Percentiles rank a stretch among this genome's conserved stretches.
Conservation (phyloP, 2,888 invertebrate species). For the Thera obeliscata region DNA sequence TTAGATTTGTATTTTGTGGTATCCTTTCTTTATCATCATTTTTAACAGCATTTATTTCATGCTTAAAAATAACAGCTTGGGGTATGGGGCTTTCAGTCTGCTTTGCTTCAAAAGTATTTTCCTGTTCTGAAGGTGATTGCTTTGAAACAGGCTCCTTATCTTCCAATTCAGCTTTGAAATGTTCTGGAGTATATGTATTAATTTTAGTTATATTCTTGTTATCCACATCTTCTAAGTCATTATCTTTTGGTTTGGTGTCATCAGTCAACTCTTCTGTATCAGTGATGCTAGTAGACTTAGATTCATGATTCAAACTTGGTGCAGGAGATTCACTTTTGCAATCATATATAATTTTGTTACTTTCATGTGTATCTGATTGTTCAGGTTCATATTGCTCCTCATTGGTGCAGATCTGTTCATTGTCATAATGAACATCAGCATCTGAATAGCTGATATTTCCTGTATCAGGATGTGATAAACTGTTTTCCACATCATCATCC, state of each 20-base stretch:
- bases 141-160: conserved; percentile 40
- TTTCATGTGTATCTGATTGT: conserved; percentile 59
- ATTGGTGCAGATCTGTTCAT: conserved; percentile 64
- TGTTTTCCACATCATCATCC: conserved; percentile 55
- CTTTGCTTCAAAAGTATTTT: conserved; percentile 52
- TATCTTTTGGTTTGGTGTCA: conserved; percentile 42
- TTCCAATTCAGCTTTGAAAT: conserved; percentile 39
- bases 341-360: conserved; percentile 74
- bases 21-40: conserved; percentile 61
- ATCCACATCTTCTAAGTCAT: conserved; percentile 30
- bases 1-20: conserved; percentile 62
- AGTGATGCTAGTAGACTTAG: conserved; percentile 52
- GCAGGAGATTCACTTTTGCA: conserved; percentile 73
- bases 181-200: conserved; percentile 40
- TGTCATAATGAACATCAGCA: conserved; percentile 60
- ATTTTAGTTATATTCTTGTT: conserved; percentile 42
- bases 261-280: conserved; percentile 48
- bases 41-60: conserved; percentile 51
- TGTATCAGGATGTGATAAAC: conserved; percentile 50
- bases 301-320: conserved; percentile 73
- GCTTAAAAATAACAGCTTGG: conserved; percentile 48
- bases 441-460: conserved; percentile 63
- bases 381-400: conserved; percentile 68
- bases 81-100: conserved; percentile 52
- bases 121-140: conserved; percentile 11